Percentiles rank a stretch among this genome's conserved stretches.
phyloP scores from a whole-genome alignment of 2,888 invertebrate genomes.

The Acronicta alni region DNA sequence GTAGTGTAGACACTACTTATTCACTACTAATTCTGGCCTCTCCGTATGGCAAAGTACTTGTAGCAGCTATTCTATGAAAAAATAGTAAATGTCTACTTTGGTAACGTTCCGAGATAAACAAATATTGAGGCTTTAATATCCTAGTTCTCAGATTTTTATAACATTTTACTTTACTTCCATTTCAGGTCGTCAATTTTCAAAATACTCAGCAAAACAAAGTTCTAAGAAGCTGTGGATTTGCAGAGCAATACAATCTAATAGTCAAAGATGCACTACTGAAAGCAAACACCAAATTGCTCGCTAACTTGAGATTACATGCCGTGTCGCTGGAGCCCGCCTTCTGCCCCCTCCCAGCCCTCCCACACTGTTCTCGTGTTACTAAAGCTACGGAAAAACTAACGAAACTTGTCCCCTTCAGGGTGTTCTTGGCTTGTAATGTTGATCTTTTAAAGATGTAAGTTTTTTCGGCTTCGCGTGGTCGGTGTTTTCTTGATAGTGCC shows the following conservation, averaged over 20 bases:
- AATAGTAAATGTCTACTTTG: too few relatives aligned
- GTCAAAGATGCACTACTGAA: conserved; percentile 76
- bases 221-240: conserved; percentile 56
- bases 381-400: conserved; percentile 73
- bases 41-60: too few relatives aligned
- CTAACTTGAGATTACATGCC: conserved; percentile 82
- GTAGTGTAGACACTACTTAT: too few relatives aligned
- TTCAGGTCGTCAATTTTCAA: neutral
- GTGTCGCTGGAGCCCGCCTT: conserved; percentile 58
- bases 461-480: conserved; percentile 16
- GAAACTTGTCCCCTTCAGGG: conserved; percentile 67
- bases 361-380: conserved; percentile 65
- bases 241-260: conserved; percentile 66
- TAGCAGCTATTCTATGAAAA: too few relatives aligned
- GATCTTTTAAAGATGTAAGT: conserved; percentile 49
- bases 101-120: too few relatives aligned
- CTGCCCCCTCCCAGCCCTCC: conserved; percentile 24
- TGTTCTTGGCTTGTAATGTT: conserved; percentile 63
- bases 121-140: too few relatives aligned
- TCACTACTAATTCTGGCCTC: too few relatives aligned
- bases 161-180: neutral
- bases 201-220: conserved; percentile 18
- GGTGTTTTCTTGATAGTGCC: conserved; percentile 13
- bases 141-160: neutral
- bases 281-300: conserved; percentile 85